Percentiles rank a stretch among this genome's conserved stretches.
Conservation (phyloP, 1,140 invertebrate species). For the Sitodiplosis mosellana region DNA sequence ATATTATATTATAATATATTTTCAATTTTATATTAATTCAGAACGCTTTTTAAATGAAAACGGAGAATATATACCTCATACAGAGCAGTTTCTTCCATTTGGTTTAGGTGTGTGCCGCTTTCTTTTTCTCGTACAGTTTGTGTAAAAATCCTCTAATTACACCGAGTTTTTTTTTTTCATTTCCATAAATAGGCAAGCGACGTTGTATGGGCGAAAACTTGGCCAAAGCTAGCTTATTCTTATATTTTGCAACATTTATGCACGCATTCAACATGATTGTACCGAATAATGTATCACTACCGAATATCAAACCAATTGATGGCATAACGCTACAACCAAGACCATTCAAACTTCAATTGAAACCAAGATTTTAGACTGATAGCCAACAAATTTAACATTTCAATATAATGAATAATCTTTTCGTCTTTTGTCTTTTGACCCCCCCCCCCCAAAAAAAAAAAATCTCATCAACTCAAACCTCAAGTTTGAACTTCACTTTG, state of each 20-base stretch:
- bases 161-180: slow-evolving; percentile 1
- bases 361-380: neutral
- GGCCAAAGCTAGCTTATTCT: slow-evolving; percentile 33
- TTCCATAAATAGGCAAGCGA: slow-evolving; percentile 29
- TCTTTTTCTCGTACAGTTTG: no score
- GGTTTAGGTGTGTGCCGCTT: slow-evolving; percentile 38
- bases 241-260: slow-evolving; percentile 31
- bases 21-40: no score
- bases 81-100: slow-evolving; percentile 43
- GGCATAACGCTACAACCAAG: slow-evolving; percentile 32
- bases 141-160: no score
- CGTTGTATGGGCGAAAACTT: slow-evolving; percentile 40
- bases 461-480: no score
- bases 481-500: no score
- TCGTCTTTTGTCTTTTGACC: no score
- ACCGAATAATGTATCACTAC: slow-evolving; percentile 14
- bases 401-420: no score
- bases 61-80: slow-evolving; percentile 34
- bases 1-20: no score
- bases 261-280: slow-evolving; percentile 30
- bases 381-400: no score
- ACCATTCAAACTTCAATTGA: slow-evolving; percentile 24
- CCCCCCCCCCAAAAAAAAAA: no score
- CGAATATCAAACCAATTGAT: slow-evolving; percentile 23
- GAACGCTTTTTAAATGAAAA: slow-evolving; percentile 46